Conservation (phyloP, 2,113 vertebrate species). For the Rissa tridactyla region DNA sequence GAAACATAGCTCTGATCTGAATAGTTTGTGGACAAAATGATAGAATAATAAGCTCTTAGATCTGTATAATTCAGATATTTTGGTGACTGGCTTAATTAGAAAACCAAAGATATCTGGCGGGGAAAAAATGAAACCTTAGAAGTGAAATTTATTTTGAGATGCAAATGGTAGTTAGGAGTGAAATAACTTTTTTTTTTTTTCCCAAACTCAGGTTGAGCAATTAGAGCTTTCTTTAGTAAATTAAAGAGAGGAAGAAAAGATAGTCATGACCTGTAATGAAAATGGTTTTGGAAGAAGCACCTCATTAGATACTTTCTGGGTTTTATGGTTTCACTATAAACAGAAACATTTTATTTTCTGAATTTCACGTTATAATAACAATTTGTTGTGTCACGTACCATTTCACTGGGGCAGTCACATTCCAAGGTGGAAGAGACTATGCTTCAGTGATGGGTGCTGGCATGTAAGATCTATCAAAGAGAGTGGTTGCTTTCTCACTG, state of each 20-base stretch:
- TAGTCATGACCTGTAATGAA: not conserved
- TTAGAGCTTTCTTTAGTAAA: not conserved
- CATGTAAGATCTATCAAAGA: not conserved
- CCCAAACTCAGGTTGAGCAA: not conserved
- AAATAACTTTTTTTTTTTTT: not conserved
- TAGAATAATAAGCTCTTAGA: not conserved
- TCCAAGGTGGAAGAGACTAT: not conserved
- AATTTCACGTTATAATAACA: not conserved
- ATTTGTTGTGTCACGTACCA: not conserved
- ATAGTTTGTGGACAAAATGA: not conserved
- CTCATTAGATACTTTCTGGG: not conserved
- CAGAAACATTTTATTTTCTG: not conserved
- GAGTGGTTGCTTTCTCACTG: not conserved
- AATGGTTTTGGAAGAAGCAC: not conserved
- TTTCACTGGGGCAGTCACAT: not conserved
- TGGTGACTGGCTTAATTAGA: not conserved
- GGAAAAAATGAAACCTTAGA: not conserved
- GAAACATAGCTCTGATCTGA: not conserved
- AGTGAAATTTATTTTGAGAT: not conserved
- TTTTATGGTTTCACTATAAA: not conserved
- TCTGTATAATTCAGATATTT: not conserved
- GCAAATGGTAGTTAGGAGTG: not conserved
- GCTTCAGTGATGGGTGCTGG: not conserved
- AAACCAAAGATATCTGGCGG: not conserved
- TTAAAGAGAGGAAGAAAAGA: not conserved